Conservation (phyloP, 1,140 invertebrate species). For the Harpegnathos saltator region DNA sequence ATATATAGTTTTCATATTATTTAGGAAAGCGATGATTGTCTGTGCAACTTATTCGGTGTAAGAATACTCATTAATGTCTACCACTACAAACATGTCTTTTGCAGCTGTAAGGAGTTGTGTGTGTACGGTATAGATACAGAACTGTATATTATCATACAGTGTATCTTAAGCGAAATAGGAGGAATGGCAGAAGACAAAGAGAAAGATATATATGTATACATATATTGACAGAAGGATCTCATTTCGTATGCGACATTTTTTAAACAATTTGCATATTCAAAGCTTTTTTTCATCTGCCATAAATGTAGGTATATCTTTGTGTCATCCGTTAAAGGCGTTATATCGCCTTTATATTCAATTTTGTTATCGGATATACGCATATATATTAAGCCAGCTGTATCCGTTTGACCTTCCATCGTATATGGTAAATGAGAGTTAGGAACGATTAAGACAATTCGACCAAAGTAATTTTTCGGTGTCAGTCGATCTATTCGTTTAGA, state of each 20-base stretch:
- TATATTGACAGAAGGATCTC: conserved; percentile 4
- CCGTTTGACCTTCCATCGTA: conserved; percentile 20
- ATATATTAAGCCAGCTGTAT: conserved; percentile 36
- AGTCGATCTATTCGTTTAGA: conserved; percentile 43
- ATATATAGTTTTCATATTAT: conserved; percentile 23
- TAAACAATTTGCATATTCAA: conserved; percentile 9
- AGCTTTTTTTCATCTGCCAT: conserved; percentile 7
- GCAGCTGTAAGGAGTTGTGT: conserved; percentile 2
- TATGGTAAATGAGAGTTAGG: conserved; percentile 17
- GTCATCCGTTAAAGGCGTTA: neutral
- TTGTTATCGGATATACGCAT: conserved; percentile 22
- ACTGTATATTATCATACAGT: conserved; percentile 17
- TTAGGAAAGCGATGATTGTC: neutral
- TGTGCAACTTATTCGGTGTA: conserved; percentile 7
- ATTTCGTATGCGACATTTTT: conserved; percentile 6
- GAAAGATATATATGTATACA: neutral
- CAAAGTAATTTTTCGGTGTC: conserved; percentile 44
- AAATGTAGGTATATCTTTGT: conserved; percentile 22
- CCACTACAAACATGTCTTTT: conserved; percentile 16
- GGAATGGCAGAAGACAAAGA: neutral
- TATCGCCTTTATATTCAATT: conserved; percentile 37
- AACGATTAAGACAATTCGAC: conserved; percentile 46
- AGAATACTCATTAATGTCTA: conserved; percentile 42
- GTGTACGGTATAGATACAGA: neutral
- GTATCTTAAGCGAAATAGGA: conserved; percentile 18